Base-by-base conservation (phyloP, 2,888 invertebrate genomes). In the Melieria picta region DNA sequence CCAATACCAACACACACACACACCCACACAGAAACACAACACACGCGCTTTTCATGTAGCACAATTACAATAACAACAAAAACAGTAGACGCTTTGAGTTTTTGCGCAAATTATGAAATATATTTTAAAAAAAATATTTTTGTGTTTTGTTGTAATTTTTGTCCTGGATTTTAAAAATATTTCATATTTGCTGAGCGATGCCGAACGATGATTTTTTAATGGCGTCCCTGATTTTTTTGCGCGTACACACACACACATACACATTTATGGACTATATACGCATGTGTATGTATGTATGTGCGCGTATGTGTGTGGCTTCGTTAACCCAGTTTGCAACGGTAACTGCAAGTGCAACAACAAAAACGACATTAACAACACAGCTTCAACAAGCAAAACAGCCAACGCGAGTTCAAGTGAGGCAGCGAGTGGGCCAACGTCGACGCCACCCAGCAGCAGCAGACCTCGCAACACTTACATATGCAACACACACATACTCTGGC, bases 321-420 rank as follows among this genome's bases (percentile, higher is more conserved):
- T 80, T 81, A 80, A 78, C 78, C 77, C 43, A 71, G 61, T 71
- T 71, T 66, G 61, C 65, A 65, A 65, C 71, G 66, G 58, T 70
- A 55, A 47, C 70, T 55, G n/a, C 56, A 43, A 52, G 10, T 58
- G 58, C 42, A 58, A 52, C 52, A 58, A 58, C 58, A 58, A 58
- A 30, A 30, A 30, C 30, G 30, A 30, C 30, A 30, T 30, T 30
- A 30, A 30, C 30, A 30, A 30, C 30, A 30, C 30, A 30, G 3
- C 30, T 2, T 1, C 1, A 30, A 30, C 30, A 30, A 30, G 30
- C 30, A 30, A 3, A 30, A 30, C 30, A 30, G 30, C 30, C 30
- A 30, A 30, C 30, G 30, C 30, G 30, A 30, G 30, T 30, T 30
- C 30, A 30, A 30, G 30, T 30, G 30, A 30, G 30, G 30, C 1